Evolutionary conservation across 2,797 vertebrate species (phyloP).

Genomic region (Lithobates sylvaticus): DNA sequence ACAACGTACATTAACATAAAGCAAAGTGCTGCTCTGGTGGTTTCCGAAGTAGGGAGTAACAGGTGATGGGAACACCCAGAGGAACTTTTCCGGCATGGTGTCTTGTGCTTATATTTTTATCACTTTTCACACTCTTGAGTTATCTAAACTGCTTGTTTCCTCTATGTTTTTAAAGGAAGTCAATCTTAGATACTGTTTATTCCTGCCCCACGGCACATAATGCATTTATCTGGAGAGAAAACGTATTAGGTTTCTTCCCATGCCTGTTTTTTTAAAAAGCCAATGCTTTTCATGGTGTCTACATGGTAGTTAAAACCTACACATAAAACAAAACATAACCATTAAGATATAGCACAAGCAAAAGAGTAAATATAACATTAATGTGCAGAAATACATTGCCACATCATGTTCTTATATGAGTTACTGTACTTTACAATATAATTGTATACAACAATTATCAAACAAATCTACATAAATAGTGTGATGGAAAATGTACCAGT

Average conservation of each 20-base stretch:
- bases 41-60: not conserved
- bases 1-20: not conserved
- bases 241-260: not conserved
- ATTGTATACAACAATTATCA: too few species aligned
- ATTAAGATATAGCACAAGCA: too few species aligned
- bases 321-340: too few species aligned
- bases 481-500: too few species aligned
- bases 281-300: too few species aligned
- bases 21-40: conserved; percentile 1
- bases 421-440: too few species aligned
- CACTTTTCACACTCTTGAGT: not conserved
- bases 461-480: too few species aligned
- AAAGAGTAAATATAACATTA: too few species aligned
- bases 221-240: not conserved
- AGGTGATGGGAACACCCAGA: conserved; percentile 1
- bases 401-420: too few species aligned
- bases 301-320: too few species aligned
- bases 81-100: conserved; percentile 11
- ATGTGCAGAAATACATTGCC: too few species aligned
- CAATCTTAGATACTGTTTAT: not conserved
- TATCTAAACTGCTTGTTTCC: conserved; percentile 7
- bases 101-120: conserved; percentile 2
- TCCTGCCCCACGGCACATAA: not conserved
- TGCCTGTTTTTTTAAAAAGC: not conserved
- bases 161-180: not conserved